Evolutionary conservation across 2,113 vertebrate genomes (phyloP).

Genomic region (Xiphorhynchus elegans): DNA sequence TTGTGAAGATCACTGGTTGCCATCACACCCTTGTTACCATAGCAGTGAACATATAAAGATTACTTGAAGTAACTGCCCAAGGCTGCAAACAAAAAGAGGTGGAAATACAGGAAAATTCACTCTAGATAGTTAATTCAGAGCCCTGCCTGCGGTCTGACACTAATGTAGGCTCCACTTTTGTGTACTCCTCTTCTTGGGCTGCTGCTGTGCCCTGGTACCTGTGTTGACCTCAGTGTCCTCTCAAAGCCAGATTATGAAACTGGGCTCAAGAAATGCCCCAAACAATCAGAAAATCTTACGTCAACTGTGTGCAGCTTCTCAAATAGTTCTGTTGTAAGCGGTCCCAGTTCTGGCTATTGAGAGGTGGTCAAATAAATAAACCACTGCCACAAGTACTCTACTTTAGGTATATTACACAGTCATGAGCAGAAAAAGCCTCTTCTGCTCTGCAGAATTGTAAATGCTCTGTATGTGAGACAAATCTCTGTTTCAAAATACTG

Average conservation of each 20-base stretch:
- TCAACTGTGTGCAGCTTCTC: neutral
- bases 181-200: neutral
- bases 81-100: neutral
- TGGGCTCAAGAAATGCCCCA: neutral
- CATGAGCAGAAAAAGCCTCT: neutral
- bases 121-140: neutral
- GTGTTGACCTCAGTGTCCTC: neutral
- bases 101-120: neutral
- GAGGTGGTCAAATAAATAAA: neutral
- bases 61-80: neutral
- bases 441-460: neutral
- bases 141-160: neutral
- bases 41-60: neutral
- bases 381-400: neutral
- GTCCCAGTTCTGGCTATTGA: neutral
- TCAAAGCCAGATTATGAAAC: neutral
- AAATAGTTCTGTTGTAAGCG: neutral
- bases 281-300: neutral
- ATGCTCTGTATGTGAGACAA: neutral
- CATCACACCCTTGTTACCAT: neutral
- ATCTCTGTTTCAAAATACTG: slow-evolving; percentile 8
- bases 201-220: neutral
- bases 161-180: neutral
- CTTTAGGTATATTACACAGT: neutral
- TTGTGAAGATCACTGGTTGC: neutral